A percentile compares a stretch with the other conserved stretches of the same genome.
phyloP scores from a whole-genome alignment of 2,113 vertebrate species.

The Chloropsis hardwickii region DNA sequence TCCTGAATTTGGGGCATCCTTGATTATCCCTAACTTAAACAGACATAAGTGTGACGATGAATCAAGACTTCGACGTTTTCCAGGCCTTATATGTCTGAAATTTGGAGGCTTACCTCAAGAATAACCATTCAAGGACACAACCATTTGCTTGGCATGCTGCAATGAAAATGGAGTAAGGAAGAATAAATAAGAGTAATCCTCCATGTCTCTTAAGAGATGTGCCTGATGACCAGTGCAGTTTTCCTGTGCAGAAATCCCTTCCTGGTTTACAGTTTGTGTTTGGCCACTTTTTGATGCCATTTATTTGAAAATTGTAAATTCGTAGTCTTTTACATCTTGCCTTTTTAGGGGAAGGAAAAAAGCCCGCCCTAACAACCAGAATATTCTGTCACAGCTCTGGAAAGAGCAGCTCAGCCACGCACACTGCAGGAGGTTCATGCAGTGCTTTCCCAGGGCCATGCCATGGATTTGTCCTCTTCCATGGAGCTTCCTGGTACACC shows the following conservation, averaged over 20 bases:
- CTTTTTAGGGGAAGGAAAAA: not conserved
- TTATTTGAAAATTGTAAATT: not conserved
- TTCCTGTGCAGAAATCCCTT: not conserved
- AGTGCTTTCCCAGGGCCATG: not conserved
- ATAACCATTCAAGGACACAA: not conserved
- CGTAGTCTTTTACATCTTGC: not conserved
- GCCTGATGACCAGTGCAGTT: not conserved
- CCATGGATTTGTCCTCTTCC: not conserved
- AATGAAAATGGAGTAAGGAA: not conserved
- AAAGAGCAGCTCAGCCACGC: not conserved
- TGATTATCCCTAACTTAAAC: not conserved
- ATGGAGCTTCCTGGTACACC: not conserved
- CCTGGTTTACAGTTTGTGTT: not conserved
- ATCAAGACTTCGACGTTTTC: not conserved
- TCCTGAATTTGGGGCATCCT: not conserved
- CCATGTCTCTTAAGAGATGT: not conserved
- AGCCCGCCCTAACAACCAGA: not conserved
- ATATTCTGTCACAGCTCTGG: not conserved
- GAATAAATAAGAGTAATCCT: not conserved
- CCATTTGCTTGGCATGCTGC: not conserved
- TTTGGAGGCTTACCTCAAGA: not conserved
- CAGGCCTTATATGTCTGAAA: not conserved
- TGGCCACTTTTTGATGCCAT: not conserved
- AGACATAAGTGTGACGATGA: rapidly evolving
- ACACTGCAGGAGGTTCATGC: not conserved